phyloP scores from a whole-genome alignment of 2,113 vertebrate species.

The Siniperca knerii region DNA sequence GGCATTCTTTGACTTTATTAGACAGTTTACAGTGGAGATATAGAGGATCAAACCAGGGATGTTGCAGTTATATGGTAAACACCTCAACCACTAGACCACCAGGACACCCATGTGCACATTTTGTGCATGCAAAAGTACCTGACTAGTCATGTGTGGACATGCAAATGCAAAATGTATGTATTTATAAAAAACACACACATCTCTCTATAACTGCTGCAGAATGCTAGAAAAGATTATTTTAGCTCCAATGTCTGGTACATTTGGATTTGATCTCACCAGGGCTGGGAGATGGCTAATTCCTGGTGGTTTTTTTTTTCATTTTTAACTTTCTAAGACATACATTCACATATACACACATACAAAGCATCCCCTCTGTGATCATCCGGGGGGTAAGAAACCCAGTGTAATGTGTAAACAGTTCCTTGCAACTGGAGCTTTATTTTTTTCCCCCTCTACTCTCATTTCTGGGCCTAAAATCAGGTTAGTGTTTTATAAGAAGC shows the following conservation, averaged over 20 bases:
- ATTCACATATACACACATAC: background rate
- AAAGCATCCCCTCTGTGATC: constrained; percentile 17
- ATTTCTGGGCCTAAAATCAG: constrained; percentile 84
- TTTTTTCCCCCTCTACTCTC: constrained; percentile 74
- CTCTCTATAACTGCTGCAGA: background rate
- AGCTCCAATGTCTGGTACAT: background rate
- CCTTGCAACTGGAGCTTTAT: constrained; percentile 77
- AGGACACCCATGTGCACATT: background rate
- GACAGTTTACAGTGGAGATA: background rate
- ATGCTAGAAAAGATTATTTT: background rate
- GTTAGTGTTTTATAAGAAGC: constrained; percentile 86
- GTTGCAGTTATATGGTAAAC: background rate
- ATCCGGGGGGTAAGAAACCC: constrained; percentile 20
- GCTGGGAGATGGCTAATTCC: background rate
- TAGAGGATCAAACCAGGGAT: background rate
- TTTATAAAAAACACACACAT: background rate
- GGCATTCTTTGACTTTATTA: background rate
- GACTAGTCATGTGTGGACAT: background rate
- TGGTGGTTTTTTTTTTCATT: constrained; percentile 10
- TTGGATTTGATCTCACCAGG: background rate
- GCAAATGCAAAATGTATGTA: constrained; percentile 1
- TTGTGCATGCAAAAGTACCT: background rate
- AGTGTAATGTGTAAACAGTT: constrained; percentile 60
- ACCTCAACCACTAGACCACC: background rate
- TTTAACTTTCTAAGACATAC: constrained; percentile 8